Base-by-base conservation (phyloP, 1,140 invertebrate genomes). In the Drosophila funebris region DNA sequence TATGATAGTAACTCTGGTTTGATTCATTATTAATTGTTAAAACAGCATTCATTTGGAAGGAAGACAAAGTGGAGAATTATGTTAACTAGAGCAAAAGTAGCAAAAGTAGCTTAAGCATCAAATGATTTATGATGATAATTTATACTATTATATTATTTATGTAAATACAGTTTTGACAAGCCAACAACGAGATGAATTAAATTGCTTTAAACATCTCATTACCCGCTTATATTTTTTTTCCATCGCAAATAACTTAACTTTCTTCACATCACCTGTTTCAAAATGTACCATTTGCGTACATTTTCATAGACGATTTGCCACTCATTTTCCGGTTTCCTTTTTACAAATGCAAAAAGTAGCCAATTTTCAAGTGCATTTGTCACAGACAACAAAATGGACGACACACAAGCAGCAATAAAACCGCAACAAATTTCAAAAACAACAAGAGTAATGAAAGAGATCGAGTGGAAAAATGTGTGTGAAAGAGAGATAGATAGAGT, bases 361-460 rank as follows among this genome's bases (percentile, higher is more conserved):
- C 81, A 76, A 87, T 88, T 87, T 88, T 88, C 68, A 82, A 73
- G 56, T 88, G 82, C 67, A 85, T 85, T 85, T 85, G 62, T 71
- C 70, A 63, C 43, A 50, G 37, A 58, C 54, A 74, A 31, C 44
- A 57, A 61, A 68, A 29, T 44, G 48, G 33, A 66, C 67, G 60
- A 9, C 29, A 73, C 52, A 78, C 64, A 53, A 50, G 27, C 14
- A 29, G 53, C 82, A 74, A 85, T 74, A 77, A 77, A 84, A 77
- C 66, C 71, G 61, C 60, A 63, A 33, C 67, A 67, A 74, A 61
- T 50, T 37, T 29, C 52, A 64, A 63, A 7, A 72, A 44, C 62
- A 48, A 27, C 18, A 36, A 11, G 43, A 31, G 29, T 24, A 60
- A 33, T 9, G 9, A 39, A 43, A 50, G 14, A 41, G 24, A 67